Conservation (phyloP, 2,113 vertebrate genomes). For the Muntiacus muntjak region DNA sequence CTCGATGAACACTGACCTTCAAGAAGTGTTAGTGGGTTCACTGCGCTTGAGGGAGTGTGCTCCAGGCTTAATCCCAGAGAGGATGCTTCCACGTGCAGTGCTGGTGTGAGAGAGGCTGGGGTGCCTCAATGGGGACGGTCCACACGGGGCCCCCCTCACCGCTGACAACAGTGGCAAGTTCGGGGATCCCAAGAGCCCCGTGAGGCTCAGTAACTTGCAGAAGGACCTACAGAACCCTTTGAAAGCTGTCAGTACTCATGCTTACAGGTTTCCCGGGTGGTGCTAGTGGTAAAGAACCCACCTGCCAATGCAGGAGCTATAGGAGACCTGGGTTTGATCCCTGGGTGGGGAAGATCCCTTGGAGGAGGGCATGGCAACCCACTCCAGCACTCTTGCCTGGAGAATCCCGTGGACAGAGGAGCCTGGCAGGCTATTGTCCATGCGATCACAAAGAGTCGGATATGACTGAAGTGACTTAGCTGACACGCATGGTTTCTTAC, state of each 20-base stretch:
- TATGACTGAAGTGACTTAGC: background rate
- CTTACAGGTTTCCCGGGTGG: background rate
- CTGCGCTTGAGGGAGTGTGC: background rate
- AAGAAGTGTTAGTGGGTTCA: fast-evolving
- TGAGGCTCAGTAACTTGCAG: background rate
- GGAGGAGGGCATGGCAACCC: background rate
- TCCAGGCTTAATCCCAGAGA: background rate
- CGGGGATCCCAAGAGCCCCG: background rate
- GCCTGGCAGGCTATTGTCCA: background rate
- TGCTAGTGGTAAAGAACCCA: background rate
- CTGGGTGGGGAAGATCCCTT: background rate
- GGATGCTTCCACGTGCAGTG: fast-evolving
- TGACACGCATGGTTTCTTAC: background rate
- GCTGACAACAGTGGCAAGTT: background rate
- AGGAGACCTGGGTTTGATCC: background rate
- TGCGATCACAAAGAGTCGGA: background rate
- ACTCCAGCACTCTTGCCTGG: background rate
- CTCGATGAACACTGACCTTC: fast-evolving
- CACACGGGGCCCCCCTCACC: fast-evolving
- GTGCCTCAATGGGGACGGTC: fast-evolving
- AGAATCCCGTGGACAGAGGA: background rate
- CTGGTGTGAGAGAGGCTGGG: fast-evolving
- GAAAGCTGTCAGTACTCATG: background rate
- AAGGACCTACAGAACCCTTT: background rate
- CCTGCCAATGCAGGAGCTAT: background rate